These are phyloP conservation scores for Lasioglossum oenotherae DNA, from an alignment of 2,888 invertebrate genomes.

Conservation along the genomic window DNA sequence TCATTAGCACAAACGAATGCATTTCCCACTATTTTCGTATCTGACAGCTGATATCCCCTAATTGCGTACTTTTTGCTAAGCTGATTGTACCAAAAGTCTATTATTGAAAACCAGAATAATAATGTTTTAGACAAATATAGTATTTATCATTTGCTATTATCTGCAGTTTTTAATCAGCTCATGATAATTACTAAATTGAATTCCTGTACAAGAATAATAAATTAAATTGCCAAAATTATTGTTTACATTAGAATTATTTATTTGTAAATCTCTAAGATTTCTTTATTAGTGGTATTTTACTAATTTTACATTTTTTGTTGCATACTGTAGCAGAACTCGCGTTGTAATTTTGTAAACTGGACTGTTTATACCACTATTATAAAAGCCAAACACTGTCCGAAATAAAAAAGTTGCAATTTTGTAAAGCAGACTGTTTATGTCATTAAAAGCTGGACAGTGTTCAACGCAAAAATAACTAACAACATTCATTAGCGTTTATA, in stretches of 20 bases:
- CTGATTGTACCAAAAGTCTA: neutral
- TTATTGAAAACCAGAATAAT: neutral
- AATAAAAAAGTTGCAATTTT: neutral
- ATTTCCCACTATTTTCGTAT: neutral
- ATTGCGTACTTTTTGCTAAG: neutral
- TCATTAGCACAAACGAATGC: constrained; percentile 1
- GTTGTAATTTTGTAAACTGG: neutral
- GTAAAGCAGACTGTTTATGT: neutral
- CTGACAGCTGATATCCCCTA: neutral
- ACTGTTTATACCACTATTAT: neutral
- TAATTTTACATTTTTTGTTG: neutral
- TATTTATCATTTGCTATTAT: neutral
- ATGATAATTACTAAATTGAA: neutral
- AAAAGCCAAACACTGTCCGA: neutral
- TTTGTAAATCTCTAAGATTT: neutral
- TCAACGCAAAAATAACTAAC: neutral
- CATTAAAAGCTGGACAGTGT: neutral
- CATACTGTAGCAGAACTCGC: neutral
- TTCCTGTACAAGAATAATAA: neutral
- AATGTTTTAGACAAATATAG: neutral
- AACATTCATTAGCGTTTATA: neutral
- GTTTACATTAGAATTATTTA: neutral
- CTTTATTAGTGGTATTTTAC: neutral
- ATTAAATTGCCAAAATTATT: neutral
- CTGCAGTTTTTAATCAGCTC: neutral